phyloP scores from a whole-genome alignment of 2,888 invertebrate species.

The Sarcophaga subvicina region DNA sequence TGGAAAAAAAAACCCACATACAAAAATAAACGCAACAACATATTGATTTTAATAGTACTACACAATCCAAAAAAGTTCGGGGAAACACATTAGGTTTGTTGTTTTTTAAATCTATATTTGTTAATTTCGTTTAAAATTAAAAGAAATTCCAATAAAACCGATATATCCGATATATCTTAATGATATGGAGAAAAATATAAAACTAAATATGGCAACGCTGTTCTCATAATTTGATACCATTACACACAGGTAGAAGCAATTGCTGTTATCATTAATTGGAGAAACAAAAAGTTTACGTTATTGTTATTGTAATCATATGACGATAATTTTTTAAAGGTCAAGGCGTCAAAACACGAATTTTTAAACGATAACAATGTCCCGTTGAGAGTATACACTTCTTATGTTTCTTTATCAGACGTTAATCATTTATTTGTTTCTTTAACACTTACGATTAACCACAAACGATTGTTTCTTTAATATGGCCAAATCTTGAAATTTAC shows the following conservation, averaged over 20 bases:
- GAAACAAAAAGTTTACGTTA: background rate
- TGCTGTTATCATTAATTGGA: background rate
- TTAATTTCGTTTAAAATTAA: too few relatives aligned
- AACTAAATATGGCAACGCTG: background rate
- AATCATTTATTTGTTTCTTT: constrained; percentile 2
- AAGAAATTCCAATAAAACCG: too few relatives aligned
- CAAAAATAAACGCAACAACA: too few relatives aligned
- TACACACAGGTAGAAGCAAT: background rate
- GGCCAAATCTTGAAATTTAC: constrained; percentile 27
- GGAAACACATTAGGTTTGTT: too few relatives aligned
- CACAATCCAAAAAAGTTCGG: too few relatives aligned
- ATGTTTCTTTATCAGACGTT: background rate
- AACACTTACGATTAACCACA: background rate
- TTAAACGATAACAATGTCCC: constrained; percentile 14
- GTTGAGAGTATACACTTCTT: background rate
- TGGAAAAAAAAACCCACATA: too few relatives aligned
- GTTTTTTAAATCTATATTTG: too few relatives aligned
- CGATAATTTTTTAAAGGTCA: constrained; percentile 46
- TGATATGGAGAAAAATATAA: background rate
- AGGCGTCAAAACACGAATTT: constrained; percentile 22
- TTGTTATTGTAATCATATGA: constrained; percentile 2
- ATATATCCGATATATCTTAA: too few relatives aligned
- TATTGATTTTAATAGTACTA: too few relatives aligned
- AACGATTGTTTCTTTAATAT: constrained; percentile 2
- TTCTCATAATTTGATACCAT: background rate